A percentile compares a stretch with the other conserved stretches of the same genome.
Conservation (phyloP, 2,888 invertebrate species). For the Brachypterus glaber region DNA sequence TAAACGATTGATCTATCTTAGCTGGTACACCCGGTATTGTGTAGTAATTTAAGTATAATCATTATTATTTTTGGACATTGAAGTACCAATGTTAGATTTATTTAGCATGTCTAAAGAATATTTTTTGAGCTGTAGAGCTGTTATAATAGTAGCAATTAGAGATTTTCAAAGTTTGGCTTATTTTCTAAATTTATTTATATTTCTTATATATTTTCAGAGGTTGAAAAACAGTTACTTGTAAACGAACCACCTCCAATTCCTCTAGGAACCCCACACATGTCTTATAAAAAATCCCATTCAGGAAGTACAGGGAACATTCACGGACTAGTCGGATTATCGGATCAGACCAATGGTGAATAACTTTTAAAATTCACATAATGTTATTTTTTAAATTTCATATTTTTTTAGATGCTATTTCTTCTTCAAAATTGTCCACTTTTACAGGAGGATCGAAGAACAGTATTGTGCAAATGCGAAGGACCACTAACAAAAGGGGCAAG, state of each 20-base stretch:
- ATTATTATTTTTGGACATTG: too few relatives aligned
- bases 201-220: conserved; percentile 59
- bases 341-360: conserved; percentile 23
- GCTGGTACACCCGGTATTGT: too few relatives aligned
- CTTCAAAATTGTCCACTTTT: conserved; percentile 54
- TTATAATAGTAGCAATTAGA: too few relatives aligned
- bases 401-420: conserved; percentile 19
- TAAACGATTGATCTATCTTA: too few relatives aligned
- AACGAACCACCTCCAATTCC: conserved; percentile 44
- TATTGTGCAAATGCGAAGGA: conserved; percentile 74
- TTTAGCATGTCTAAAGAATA: too few relatives aligned
- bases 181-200: neutral
- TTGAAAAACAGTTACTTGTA: conserved; percentile 85
- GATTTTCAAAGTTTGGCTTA: too few relatives aligned
- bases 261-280: conserved; percentile 49
- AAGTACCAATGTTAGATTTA: too few relatives aligned
- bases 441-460: conserved; percentile 50
- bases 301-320: conserved; percentile 54
- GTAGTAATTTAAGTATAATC: too few relatives aligned
- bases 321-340: conserved; percentile 38
- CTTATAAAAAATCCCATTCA: conserved; percentile 52
- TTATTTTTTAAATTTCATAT: neutral
- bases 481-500: conserved; percentile 82
- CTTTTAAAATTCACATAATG: neutral
- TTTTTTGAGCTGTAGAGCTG: too few relatives aligned